These are phyloP conservation scores for Aporophyla nigra DNA, from an alignment of 2,888 invertebrate species.

Conservation along the genomic window DNA sequence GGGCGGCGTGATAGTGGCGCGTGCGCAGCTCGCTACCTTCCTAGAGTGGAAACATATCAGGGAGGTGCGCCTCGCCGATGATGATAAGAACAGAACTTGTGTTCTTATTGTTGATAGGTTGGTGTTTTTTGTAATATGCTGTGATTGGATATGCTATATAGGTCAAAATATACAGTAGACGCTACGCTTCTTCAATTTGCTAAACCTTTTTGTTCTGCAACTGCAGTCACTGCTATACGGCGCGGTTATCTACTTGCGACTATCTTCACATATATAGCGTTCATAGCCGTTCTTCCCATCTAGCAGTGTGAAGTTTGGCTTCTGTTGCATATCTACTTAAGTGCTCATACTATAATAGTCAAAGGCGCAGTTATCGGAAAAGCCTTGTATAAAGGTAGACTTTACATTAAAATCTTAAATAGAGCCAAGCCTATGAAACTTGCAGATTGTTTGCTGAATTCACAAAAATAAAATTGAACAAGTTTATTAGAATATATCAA, in stretches of 20 bases:
- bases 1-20: slow-evolving; percentile 90
- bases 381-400: not conserved
- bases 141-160: not conserved
- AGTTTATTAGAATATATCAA: slow-evolving; percentile 2
- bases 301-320: not conserved
- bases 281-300: not conserved
- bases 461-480: not conserved
- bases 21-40: slow-evolving; percentile 85
- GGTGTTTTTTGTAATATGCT: slow-evolving; percentile 65
- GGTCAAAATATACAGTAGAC: not conserved
- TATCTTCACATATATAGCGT: not conserved
- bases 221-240: not conserved
- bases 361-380: not conserved
- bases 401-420: not conserved
- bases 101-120: slow-evolving; percentile 92
- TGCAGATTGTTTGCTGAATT: not conserved
- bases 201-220: not conserved
- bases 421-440: not conserved
- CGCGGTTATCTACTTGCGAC: not conserved
- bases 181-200: not conserved
- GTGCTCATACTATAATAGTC: not conserved
- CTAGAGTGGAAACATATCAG: slow-evolving; percentile 92
- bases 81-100: slow-evolving; percentile 91
- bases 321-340: not conserved
- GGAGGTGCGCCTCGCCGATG: slow-evolving; percentile 89